These are phyloP conservation scores for Yponomeuta cagnagella DNA, from an alignment of 2,888 invertebrate species.

Conservation along the genomic window DNA sequence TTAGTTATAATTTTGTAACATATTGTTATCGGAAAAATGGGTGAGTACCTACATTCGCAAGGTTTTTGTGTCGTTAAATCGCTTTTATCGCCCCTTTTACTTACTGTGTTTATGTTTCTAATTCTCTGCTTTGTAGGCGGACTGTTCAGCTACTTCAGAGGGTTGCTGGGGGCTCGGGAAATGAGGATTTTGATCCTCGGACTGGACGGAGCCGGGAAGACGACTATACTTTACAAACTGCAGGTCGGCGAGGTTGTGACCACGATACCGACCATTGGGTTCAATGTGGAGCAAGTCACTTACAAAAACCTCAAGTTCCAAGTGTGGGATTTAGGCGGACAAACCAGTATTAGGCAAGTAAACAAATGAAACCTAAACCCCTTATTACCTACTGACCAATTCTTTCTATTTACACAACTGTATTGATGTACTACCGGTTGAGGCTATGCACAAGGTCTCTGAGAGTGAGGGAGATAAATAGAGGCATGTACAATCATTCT, in stretches of 20 bases:
- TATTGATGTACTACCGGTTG: no score
- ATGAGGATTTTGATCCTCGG: conserved; percentile 99
- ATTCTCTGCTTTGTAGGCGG: conserved; percentile 83
- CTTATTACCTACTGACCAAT: neutral
- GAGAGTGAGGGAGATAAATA: no score
- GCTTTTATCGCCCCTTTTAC: conserved; percentile 6
- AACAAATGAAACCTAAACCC: neutral
- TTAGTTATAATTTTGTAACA: conserved; percentile 30
- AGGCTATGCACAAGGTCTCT: no score
- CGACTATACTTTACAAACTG: conserved; percentile 97
- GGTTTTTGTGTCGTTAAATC: conserved; percentile 27
- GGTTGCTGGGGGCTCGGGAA: conserved; percentile 96
- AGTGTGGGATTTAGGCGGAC: conserved; percentile 99
- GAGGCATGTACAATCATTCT: no score
- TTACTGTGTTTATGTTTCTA: neutral
- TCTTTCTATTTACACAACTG: no score
- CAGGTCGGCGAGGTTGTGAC: conserved; percentile 99
- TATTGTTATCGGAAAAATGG: conserved; percentile 44
- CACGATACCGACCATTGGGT: conserved; percentile 98
- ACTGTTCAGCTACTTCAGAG: conserved; percentile 96
- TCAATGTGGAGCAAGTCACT: conserved; percentile 99
- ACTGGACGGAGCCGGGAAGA: conserved; percentile 99
- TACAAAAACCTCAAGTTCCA: conserved; percentile 99
- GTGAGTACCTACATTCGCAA: conserved; percentile 38
- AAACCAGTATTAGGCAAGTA: conserved; percentile 95